Evolutionary conservation across 2,888 invertebrate species (phyloP).

Genomic region (Drosophila mettleri): DNA sequence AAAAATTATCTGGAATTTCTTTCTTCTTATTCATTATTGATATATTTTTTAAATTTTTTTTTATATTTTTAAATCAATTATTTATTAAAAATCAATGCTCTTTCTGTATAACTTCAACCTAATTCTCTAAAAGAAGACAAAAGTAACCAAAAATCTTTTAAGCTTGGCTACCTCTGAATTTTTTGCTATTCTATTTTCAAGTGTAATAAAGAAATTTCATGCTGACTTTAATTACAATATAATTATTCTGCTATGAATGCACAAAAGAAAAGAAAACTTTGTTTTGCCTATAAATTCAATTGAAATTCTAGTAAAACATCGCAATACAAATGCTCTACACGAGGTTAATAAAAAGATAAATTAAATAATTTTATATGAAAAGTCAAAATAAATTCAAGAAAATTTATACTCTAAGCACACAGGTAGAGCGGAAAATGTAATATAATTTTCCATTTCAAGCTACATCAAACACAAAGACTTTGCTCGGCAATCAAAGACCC

Average conservation of each 20-base stretch:
- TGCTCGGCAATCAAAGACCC: background rate
- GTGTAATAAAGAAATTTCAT: background rate
- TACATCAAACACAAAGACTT: background rate
- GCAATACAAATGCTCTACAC: background rate
- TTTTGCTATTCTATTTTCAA: background rate
- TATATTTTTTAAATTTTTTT: too few species aligned
- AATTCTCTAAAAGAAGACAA: too few species aligned
- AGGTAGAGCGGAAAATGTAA: background rate
- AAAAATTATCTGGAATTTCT: too few species aligned
- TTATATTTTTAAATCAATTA: too few species aligned
- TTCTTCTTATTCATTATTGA: too few species aligned
- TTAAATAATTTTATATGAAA: background rate
- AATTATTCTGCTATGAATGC: background rate
- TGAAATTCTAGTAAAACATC: background rate
- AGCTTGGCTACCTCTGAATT: background rate
- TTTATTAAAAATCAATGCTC: too few species aligned
- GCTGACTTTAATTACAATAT: background rate
- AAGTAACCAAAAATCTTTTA: background rate
- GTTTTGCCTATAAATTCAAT: background rate
- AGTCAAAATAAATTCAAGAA: background rate
- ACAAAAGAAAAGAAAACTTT: background rate
- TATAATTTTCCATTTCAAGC: background rate
- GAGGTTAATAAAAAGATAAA: background rate
- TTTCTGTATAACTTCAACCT: too few species aligned
- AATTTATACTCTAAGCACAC: background rate